Evolutionary conservation across 2,113 vertebrate species (phyloP).

Genomic region (Hemibagrus wyckioides): DNA sequence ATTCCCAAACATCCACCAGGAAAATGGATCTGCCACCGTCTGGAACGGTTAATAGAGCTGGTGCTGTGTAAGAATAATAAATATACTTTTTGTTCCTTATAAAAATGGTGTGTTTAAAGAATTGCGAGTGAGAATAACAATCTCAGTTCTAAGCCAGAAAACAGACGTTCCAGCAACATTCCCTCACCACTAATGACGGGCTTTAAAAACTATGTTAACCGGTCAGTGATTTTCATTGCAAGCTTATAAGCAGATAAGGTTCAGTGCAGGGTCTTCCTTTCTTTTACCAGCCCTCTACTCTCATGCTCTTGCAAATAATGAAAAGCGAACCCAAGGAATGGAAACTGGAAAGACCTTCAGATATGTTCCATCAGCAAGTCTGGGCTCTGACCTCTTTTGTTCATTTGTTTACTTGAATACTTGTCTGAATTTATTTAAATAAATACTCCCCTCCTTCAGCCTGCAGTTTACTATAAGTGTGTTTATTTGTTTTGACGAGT

Average conservation of each 20-base stretch:
- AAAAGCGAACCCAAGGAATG: conserved; percentile 21
- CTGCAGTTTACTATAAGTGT: background rate
- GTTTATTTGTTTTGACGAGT: background rate
- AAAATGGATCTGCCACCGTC: background rate
- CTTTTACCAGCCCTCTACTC: background rate
- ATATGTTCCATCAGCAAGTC: conserved; percentile 11
- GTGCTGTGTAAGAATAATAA: background rate
- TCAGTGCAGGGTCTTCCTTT: background rate
- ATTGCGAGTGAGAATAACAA: background rate
- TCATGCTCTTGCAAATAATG: background rate
- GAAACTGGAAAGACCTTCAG: conserved; percentile 24
- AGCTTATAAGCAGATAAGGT: conserved; percentile 3
- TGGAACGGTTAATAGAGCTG: background rate
- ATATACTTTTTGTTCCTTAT: background rate
- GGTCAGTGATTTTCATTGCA: background rate
- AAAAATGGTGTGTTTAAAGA: background rate
- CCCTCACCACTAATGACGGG: background rate
- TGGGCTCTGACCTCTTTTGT: background rate
- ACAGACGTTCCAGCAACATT: background rate
- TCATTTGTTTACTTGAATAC: conserved; percentile 1
- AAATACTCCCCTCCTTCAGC: conserved; percentile 8
- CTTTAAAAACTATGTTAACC: background rate
- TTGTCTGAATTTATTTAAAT: conserved; percentile 2
- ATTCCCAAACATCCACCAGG: background rate
- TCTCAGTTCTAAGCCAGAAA: background rate